These are phyloP conservation scores for Antheraea assamensis DNA, from an alignment of 2,888 invertebrate species.

Conservation along the genomic window DNA sequence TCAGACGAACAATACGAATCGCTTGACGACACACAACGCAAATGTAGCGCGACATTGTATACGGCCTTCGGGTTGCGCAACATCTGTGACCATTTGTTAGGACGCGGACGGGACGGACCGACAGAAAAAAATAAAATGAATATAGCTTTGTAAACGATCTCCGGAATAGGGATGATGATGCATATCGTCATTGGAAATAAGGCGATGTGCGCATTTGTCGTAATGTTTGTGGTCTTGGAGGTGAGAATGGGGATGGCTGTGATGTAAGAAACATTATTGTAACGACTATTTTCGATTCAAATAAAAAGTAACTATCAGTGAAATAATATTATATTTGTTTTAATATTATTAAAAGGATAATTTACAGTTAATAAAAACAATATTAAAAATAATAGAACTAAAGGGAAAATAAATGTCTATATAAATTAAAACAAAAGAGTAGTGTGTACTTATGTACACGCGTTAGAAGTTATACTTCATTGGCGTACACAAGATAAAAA, in stretches of 20 bases:
- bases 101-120: constrained; percentile 19
- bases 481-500: too few species aligned
- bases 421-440: too few species aligned
- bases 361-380: neutral
- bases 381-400: too few species aligned
- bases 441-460: too few species aligned
- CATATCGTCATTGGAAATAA: constrained; percentile 9
- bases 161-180: constrained; percentile 20
- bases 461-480: too few species aligned
- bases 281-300: neutral
- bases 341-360: neutral
- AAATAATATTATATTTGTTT: neutral
- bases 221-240: neutral
- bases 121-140: constrained; percentile 42
- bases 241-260: neutral
- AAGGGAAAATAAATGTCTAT: too few species aligned
- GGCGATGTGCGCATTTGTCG: neutral
- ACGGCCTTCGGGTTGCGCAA: constrained; percentile 46
- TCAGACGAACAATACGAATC: constrained; percentile 33
- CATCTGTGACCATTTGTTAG: constrained; percentile 48
- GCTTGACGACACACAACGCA: constrained; percentile 30
- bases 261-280: neutral
- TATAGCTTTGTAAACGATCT: constrained; percentile 32
- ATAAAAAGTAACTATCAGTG: neutral
- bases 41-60: constrained; percentile 43